Evolutionary conservation across 1,140 invertebrate genomes (phyloP), one percentile per base, ranked within the genome.

Genomic region (Diabrotica undecimpunctata): DNA sequence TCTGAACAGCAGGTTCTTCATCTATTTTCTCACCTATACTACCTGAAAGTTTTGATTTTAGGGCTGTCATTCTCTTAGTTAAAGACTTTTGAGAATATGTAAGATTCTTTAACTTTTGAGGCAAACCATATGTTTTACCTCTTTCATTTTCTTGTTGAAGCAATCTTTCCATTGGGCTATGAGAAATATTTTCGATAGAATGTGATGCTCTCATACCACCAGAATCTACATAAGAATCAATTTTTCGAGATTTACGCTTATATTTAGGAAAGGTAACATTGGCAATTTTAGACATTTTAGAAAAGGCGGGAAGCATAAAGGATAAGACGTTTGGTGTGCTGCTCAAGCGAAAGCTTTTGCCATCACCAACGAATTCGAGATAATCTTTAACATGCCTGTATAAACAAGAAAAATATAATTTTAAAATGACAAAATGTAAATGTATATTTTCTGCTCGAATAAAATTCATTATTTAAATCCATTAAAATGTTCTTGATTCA

Each of bases 131-230:
- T 38, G 74, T 77, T 8, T 77, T 75, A 53, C 83, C 82, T 7
- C 84, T 77, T 70, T 81, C 80, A 64, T 87, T 84, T 66, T 87
- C 84, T 51, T 85, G 81, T 11, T 79, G 77, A 0, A 87, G 73
- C 25, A 87, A 76, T 41, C 72, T 77, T 72, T 73, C 78, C 13
- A 83, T 60, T 0, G 80, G 81, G 0, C 69, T 57, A 63, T 81
- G 51, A 35, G 52, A 41, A n/a, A 66, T 41, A n/a, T 63, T 50
- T 62, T 69, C 63, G 62, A 63, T 72, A 14, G 72, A 72, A 55
- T 59, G 11, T 9, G 66, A 62, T 10, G 70, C 51, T 14, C 56
- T 54, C 38, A 66, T n/a, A 41, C 12, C 55, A 14, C 55, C 35
- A 36, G 61, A 63, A 64, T 67, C 63, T 10, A 64, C 11, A 41